Evolutionary conservation across 1,140 invertebrate species (phyloP).

Genomic region (Conus betulinus): DNA sequence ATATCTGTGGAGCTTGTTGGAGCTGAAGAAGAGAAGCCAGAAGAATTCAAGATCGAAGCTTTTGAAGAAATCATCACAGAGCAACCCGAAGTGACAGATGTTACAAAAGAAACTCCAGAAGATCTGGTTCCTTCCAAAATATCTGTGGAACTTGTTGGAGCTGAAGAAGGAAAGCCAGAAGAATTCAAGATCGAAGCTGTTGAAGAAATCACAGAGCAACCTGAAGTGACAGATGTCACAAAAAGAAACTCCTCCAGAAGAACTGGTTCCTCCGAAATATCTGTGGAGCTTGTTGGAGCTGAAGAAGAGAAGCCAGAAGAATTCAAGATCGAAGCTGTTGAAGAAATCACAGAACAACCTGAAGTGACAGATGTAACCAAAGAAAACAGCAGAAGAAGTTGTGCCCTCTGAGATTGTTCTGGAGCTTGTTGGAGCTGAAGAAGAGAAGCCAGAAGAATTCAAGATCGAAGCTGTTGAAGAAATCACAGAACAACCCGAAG

Average conservation of each 20-base stretch:
- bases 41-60: constrained; percentile 10
- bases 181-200: constrained; percentile 36
- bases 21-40: constrained; percentile 44
- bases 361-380: constrained; percentile 31
- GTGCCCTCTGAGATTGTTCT: constrained; percentile 44
- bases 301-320: constrained; percentile 43
- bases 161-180: background rate
- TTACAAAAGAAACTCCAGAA: constrained; percentile 12
- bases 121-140: constrained; percentile 35
- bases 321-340: constrained; percentile 46
- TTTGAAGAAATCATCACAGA: constrained; percentile 17
- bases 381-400: constrained; percentile 39
- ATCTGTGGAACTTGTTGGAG: background rate
- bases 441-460: constrained; percentile 44
- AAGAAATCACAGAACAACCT: constrained; percentile 41
- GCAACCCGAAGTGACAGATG: constrained; percentile 41
- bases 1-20: constrained; percentile 50
- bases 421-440: constrained; percentile 48
- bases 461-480: constrained; percentile 49
- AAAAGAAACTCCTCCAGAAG: constrained; percentile 42
- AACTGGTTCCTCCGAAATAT: constrained; percentile 41
- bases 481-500: constrained; percentile 43
- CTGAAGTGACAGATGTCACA: constrained; percentile 41
- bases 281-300: constrained; percentile 41
- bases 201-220: constrained; percentile 33